Evolutionary conservation across 2,888 invertebrate genomes (phyloP).

Genomic region (Melieria picta): DNA sequence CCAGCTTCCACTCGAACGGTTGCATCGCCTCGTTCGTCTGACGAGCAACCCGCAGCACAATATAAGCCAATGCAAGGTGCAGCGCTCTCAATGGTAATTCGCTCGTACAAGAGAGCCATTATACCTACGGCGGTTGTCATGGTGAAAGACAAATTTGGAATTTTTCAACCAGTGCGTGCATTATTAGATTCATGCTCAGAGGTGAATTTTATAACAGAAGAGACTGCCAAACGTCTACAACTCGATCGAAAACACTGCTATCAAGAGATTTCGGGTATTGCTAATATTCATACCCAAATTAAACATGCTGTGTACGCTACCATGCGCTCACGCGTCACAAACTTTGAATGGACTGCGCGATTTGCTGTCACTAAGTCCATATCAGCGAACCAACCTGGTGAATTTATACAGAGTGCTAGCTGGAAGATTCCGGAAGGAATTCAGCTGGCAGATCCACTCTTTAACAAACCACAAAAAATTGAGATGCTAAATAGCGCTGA

Average conservation of each 20-base stretch:
- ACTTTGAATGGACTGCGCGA: conserved; percentile 27
- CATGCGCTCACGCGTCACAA: conserved; percentile 31
- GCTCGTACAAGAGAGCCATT: conserved; percentile 1
- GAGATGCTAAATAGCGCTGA: conserved; percentile 31
- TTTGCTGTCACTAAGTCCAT: conserved; percentile 36
- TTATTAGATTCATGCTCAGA: conserved; percentile 30
- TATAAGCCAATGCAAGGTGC: not conserved
- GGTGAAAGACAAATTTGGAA: conserved; percentile 18
- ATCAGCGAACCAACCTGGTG: conserved; percentile 25
- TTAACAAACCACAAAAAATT: conserved; percentile 28
- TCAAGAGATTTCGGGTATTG: conserved; percentile 36
- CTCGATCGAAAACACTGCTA: conserved; percentile 14
- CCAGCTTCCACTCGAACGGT: too few relatives aligned
- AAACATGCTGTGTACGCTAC: conserved; percentile 24
- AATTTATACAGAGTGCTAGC: conserved; percentile 7
- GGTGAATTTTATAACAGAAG: conserved; percentile 32
- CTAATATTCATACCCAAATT: conserved; percentile 26
- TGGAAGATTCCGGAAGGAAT: conserved; percentile 28
- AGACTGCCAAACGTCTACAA: conserved; percentile 34
- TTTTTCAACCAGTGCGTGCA: conserved; percentile 29
- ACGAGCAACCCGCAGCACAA: not conserved
- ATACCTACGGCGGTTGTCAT: conserved; percentile 25
- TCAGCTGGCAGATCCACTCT: conserved; percentile 27
- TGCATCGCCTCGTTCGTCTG: too few relatives aligned
- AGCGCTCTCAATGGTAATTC: not conserved